These are phyloP conservation scores for Epizoanthus stellaris DNA, from an alignment of 92 coral and sea anemone species.

Conservation along the genomic window DNA sequence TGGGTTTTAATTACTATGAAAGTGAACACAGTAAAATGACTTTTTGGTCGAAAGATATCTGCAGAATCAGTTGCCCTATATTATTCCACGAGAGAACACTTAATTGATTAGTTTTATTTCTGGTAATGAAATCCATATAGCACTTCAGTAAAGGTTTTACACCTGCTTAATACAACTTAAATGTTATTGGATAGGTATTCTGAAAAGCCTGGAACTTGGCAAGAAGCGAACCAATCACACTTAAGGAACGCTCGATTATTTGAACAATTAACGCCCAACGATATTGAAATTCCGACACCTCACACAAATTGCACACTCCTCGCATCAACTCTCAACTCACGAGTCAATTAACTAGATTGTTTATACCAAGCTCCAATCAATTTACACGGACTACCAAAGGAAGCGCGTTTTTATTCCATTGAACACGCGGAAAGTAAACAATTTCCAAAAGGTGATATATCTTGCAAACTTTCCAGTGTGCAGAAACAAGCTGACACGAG, in stretches of 20 bases:
- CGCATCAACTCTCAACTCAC: conserved; percentile 65
- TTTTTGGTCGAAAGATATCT: conserved; percentile 36
- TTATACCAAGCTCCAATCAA: conserved; percentile 77
- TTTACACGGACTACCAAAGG: conserved; percentile 71
- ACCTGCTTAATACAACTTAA: conserved; percentile 38
- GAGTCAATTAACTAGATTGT: conserved; percentile 81
- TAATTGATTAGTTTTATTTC: conserved; percentile 46
- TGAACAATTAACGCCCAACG: conserved; percentile 73
- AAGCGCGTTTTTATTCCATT: conserved; percentile 51
- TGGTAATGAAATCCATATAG: conserved; percentile 51
- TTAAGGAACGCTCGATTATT: conserved; percentile 40
- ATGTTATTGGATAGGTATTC: conserved; percentile 29
- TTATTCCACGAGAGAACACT: conserved; percentile 22
- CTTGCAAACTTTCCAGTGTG: conserved; percentile 38
- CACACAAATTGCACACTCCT: conserved; percentile 64
- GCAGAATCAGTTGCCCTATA: conserved; percentile 27
- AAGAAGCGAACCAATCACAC: conserved; percentile 52
- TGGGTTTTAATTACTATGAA: conserved; percentile 33
- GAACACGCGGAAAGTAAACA: conserved; percentile 61
- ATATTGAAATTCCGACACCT: conserved; percentile 80
- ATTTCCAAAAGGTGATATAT: conserved; percentile 68
- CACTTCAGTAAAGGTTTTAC: conserved; percentile 25
- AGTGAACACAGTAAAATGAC: conserved; percentile 35
- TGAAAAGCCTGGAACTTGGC: conserved; percentile 23
- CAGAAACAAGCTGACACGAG: conserved; percentile 9